phyloP scores from a whole-genome alignment of 2,113 vertebrate genomes.

The Dromiciops gliroides region DNA sequence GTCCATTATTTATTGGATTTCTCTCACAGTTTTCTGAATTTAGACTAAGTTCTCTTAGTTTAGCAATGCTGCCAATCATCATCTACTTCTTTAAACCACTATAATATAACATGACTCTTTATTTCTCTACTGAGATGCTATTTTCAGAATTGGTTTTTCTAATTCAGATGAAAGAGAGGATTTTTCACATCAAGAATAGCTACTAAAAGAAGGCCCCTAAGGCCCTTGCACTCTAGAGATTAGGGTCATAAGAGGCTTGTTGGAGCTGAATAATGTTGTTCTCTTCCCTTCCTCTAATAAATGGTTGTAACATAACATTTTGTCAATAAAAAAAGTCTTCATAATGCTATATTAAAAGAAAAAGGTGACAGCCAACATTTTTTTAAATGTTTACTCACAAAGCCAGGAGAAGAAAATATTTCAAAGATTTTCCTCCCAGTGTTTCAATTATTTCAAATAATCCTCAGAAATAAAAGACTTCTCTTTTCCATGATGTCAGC shows the following conservation, averaged over 20 bases:
- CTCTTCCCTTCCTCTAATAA: not conserved
- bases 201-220: not conserved
- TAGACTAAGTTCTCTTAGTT: not conserved
- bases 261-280: not conserved
- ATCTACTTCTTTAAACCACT: constrained; percentile 42
- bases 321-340: not conserved
- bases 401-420: constrained; percentile 22
- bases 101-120: too few relatives aligned
- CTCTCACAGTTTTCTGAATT: not conserved
- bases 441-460: constrained; percentile 20
- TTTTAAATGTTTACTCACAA: constrained; percentile 11
- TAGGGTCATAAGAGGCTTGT: not conserved
- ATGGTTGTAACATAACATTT: not conserved
- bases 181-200: not conserved
- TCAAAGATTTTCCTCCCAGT: constrained; percentile 13
- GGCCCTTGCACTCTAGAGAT: not conserved
- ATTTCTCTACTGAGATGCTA: not conserved
- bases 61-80: not conserved
- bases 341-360: constrained; percentile 36
- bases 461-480: not conserved
- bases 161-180: constrained; percentile 8
- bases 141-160: constrained; percentile 5
- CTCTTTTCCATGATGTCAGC: not conserved
- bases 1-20: not conserved
- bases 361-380: not conserved